These are phyloP conservation scores for Natator depressus DNA, from an alignment of 2,113 vertebrate species.

Conservation along the genomic window DNA sequence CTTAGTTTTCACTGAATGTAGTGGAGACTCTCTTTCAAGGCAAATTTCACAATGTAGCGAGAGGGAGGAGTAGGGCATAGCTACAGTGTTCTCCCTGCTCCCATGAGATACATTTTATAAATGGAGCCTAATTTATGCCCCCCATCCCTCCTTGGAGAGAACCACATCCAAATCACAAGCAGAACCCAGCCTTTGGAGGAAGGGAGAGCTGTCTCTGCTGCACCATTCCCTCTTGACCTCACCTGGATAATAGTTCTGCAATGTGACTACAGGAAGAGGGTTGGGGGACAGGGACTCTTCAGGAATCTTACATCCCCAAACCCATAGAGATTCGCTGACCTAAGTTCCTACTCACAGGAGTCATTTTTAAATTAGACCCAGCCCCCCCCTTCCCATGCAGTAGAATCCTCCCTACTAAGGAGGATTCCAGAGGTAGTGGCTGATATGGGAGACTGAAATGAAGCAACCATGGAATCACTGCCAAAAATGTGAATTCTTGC, in stretches of 20 bases:
- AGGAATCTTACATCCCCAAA: slow-evolving; percentile 49
- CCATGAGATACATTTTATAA: slow-evolving; percentile 44
- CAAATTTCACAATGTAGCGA: not conserved
- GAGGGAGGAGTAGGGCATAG: not conserved
- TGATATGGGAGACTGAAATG: not conserved
- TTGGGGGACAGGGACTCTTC: slow-evolving; percentile 50
- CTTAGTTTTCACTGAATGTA: not conserved
- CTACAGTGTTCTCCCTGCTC: slow-evolving; percentile 44
- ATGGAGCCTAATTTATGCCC: not conserved
- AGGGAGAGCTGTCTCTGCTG: slow-evolving; percentile 55
- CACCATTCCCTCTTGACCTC: slow-evolving; percentile 55
- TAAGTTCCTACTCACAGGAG: slow-evolving; percentile 19
- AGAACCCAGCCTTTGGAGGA: slow-evolving; percentile 54
- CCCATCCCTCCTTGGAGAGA: not conserved
- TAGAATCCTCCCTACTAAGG: slow-evolving; percentile 28
- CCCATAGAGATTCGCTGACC: slow-evolving; percentile 1
- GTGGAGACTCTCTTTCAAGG: not conserved
- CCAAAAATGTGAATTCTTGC: not conserved
- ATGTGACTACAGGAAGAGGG: not conserved
- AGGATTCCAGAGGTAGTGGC: not conserved
- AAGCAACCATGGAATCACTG: not conserved
- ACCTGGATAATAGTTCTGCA: slow-evolving; percentile 33
- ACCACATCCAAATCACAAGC: slow-evolving; percentile 45
- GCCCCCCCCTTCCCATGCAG: slow-evolving; percentile 1
- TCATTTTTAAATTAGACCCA: slow-evolving; percentile 55